These are phyloP conservation scores for Heliconius charithonia DNA, from an alignment of 2,888 invertebrate species.

Conservation along the genomic window DNA sequence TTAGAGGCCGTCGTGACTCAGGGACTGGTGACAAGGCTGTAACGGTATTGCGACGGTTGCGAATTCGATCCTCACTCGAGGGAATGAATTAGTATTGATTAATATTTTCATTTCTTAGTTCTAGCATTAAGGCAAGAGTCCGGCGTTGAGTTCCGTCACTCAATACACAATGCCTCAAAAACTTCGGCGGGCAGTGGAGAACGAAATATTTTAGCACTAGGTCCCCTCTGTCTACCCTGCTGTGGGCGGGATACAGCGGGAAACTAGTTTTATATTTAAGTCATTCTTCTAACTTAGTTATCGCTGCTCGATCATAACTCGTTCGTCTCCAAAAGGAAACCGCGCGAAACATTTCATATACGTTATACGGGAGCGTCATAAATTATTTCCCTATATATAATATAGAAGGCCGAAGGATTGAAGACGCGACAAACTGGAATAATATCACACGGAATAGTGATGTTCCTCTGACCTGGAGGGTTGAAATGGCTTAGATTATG, in stretches of 20 bases:
- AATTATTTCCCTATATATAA: constrained; percentile 65
- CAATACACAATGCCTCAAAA: too few species aligned
- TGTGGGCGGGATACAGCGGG: too few species aligned
- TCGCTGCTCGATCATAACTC: constrained; percentile 24
- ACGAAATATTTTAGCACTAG: neutral
- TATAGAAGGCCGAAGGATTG: constrained; percentile 53
- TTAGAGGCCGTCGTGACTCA: too few species aligned
- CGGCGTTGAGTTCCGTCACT: too few species aligned
- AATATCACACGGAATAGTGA: constrained; percentile 52
- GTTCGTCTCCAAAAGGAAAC: constrained; percentile 46
- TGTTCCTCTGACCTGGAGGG: neutral
- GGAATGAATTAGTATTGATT: too few species aligned
- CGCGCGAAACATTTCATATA: constrained; percentile 55
- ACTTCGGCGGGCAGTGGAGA: neutral
- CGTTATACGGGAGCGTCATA: constrained; percentile 57
- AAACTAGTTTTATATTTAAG: neutral
- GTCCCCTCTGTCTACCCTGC: too few species aligned
- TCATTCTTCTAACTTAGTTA: neutral
- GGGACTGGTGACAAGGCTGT: too few species aligned
- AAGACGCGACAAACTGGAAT: constrained; percentile 58
- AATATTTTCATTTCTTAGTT: too few species aligned
- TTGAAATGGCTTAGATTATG: constrained; percentile 32
- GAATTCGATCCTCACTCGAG: too few species aligned
- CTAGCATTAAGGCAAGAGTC: too few species aligned
- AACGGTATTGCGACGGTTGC: too few species aligned